Evolutionary conservation across 2,797 vertebrate species (phyloP).

Genomic region (Gambelia wislizenii): DNA sequence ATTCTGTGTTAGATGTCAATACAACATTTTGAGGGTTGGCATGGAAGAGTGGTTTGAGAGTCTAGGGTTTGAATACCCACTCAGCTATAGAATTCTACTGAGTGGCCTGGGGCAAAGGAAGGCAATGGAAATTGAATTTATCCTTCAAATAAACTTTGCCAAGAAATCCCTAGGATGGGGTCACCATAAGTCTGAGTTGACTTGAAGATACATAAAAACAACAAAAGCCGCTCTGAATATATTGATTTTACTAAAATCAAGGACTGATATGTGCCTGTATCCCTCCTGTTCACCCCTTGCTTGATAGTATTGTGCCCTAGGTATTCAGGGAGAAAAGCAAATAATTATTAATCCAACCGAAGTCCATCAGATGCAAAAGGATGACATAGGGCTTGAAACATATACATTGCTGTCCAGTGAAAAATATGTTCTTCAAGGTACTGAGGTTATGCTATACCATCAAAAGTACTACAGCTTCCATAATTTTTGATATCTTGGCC

Average conservation of each 20-base stretch:
- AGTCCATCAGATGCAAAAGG: background rate
- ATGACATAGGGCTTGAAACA: background rate
- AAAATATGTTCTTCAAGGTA: background rate
- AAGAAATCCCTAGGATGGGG: too few species aligned
- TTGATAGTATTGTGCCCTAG: background rate
- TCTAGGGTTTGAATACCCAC: too few species aligned
- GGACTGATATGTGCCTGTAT: background rate
- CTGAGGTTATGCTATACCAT: background rate
- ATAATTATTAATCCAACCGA: background rate
- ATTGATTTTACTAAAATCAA: background rate
- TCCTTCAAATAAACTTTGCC: too few species aligned
- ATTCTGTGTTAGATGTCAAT: too few species aligned
- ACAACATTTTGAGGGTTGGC: too few species aligned
- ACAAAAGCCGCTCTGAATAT: background rate
- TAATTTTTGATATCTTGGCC: background rate
- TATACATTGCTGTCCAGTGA: background rate
- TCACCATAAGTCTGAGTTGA: too few species aligned
- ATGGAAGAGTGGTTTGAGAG: too few species aligned
- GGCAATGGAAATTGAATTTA: too few species aligned
- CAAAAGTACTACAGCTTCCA: background rate
- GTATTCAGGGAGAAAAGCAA: background rate
- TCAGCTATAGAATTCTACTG: too few species aligned
- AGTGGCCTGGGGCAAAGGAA: too few species aligned
- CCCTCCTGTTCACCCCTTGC: background rate
- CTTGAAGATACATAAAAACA: too few species aligned